These are phyloP conservation scores for Drosophila subpulchrella DNA, from an alignment of 1,140 invertebrate species.

Conservation along the genomic window DNA sequence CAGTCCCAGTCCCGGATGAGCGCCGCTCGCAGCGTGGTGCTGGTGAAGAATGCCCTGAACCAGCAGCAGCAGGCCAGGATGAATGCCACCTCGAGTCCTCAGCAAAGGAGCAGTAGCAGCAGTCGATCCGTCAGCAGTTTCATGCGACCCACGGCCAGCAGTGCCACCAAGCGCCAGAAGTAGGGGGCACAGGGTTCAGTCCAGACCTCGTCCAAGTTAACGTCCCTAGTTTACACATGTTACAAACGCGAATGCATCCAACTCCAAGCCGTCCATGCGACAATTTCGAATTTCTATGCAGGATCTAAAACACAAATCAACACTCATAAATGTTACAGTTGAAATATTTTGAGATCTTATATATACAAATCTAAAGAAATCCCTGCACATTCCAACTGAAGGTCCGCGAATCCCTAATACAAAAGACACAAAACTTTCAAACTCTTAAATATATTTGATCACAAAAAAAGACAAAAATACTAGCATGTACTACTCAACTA, in stretches of 20 bases:
- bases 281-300: conserved; percentile 77
- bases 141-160: conserved; percentile 86
- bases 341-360: conserved; percentile 61
- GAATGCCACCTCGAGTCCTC: conserved; percentile 36
- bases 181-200: conserved; percentile 9
- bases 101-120: conserved; percentile 50
- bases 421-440: conserved; percentile 58
- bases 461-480: conserved; percentile 65
- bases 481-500: conserved; percentile 65
- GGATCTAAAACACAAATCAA: conserved; percentile 52
- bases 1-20: conserved; percentile 47
- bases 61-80: conserved; percentile 57
- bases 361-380: conserved; percentile 45
- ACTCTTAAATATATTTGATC: conserved; percentile 70
- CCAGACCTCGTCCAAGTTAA: conserved; percentile 60
- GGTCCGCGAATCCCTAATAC: conserved; percentile 20
- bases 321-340: conserved; percentile 55
- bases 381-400: conserved; percentile 64
- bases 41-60: conserved; percentile 75
- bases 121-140: conserved; percentile 85
- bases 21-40: conserved; percentile 70
- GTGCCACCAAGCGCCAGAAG: conserved; percentile 85
- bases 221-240: conserved; percentile 67
- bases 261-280: conserved; percentile 73
- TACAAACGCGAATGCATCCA: conserved; percentile 67